A percentile compares a stretch with the other conserved stretches of the same genome.
phyloP scores from a whole-genome alignment of 2,797 vertebrate genomes.

The Huso huso region DNA sequence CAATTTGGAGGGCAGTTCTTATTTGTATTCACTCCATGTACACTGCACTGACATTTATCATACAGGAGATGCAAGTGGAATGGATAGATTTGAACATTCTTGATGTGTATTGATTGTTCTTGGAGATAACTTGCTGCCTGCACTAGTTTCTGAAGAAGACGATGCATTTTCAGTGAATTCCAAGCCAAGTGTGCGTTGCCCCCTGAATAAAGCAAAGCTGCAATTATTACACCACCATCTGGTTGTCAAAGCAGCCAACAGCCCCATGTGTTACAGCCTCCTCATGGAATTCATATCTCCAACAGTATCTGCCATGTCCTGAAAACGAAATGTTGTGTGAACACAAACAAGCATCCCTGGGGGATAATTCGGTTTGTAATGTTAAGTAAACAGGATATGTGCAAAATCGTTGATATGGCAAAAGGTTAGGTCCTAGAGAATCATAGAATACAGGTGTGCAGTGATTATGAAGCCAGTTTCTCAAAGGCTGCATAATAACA shows the following conservation, averaged over 20 bases:
- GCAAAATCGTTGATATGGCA: too few relatives aligned
- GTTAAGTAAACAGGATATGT: too few relatives aligned
- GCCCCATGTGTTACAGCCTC: slow-evolving; percentile 24
- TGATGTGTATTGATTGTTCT: not conserved
- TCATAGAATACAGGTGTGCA: too few relatives aligned
- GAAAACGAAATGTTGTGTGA: too few relatives aligned
- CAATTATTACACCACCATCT: slow-evolving; percentile 29
- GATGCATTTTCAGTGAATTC: slow-evolving; percentile 18
- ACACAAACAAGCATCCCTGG: too few relatives aligned
- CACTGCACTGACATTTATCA: not conserved
- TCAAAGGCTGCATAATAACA: too few relatives aligned
- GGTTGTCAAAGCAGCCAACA: slow-evolving; percentile 22
- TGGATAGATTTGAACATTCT: not conserved
- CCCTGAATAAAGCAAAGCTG: slow-evolving; percentile 26
- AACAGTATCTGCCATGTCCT: too few relatives aligned
- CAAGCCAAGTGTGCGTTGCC: slow-evolving; percentile 16
- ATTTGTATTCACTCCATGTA: not conserved
- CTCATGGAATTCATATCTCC: too few relatives aligned
- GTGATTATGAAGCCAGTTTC: too few relatives aligned
- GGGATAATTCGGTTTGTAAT: too few relatives aligned
- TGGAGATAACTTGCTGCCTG: not conserved
- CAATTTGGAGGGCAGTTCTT: not conserved
- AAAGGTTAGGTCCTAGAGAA: too few relatives aligned
- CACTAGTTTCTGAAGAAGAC: not conserved
- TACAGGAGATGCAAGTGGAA: not conserved